Percentiles rank a stretch among this genome's conserved stretches.
Conservation (phyloP, 2,888 invertebrate species). For the Torymus auratus region DNA sequence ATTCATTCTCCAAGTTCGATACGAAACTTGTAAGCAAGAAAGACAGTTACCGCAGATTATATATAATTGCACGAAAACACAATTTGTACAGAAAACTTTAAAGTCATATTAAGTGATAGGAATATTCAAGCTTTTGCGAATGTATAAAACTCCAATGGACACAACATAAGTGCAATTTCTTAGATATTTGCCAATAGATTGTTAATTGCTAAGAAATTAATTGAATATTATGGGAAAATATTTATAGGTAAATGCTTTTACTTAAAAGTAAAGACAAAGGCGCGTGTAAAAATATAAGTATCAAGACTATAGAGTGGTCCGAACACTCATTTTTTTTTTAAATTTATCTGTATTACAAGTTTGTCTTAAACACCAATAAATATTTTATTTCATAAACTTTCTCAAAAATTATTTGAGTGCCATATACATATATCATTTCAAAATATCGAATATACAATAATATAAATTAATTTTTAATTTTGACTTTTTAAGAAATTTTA, state of each 20-base stretch:
- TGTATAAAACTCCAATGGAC: conserved; percentile 25
- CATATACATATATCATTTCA: conserved; percentile 3
- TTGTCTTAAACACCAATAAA: too few relatives aligned
- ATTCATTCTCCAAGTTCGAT: conserved; percentile 50
- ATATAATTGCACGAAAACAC: conserved; percentile 46
- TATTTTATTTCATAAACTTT: too few relatives aligned
- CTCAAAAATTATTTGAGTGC: too few relatives aligned
- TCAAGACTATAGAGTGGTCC: background rate
- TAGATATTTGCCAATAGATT: conserved; percentile 35
- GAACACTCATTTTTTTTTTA: too few relatives aligned
- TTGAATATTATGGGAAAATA: conserved; percentile 14
- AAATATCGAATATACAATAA: too few relatives aligned
- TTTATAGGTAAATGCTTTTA: conserved; percentile 33
- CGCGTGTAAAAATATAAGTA: conserved; percentile 29
- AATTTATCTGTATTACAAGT: too few relatives aligned
- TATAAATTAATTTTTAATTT: too few relatives aligned
- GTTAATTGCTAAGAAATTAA: conserved; percentile 30
- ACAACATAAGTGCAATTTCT: conserved; percentile 43
- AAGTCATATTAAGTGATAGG: conserved; percentile 32
- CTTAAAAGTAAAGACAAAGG: conserved; percentile 25
- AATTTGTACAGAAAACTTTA: conserved; percentile 52
- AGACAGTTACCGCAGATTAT: conserved; percentile 53
- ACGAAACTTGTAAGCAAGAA: conserved; percentile 40
- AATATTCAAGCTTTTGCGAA: conserved; percentile 30
- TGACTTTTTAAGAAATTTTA: too few relatives aligned